Evolutionary conservation across 2,113 vertebrate genomes (phyloP).

Genomic region (Tricholaema leucomelas): DNA sequence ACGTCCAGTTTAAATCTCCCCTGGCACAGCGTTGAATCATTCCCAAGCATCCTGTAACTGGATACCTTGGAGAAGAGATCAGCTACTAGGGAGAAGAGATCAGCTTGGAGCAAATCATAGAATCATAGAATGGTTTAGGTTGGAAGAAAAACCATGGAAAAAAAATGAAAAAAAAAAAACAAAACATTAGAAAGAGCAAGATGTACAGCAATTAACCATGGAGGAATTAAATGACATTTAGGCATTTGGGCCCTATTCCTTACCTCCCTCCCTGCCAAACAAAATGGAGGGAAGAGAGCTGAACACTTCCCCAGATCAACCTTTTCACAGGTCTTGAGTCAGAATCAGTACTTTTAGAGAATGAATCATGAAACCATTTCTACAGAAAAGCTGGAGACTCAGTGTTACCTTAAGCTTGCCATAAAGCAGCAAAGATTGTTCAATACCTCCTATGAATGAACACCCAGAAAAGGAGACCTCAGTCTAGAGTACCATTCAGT

Average conservation of each 20-base stretch:
- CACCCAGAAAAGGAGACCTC: background rate
- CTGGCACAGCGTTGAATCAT: background rate
- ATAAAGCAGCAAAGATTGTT: background rate
- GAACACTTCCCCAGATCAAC: background rate
- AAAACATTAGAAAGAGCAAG: background rate
- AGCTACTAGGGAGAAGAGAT: background rate
- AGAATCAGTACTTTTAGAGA: background rate
- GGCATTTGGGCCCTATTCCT: background rate
- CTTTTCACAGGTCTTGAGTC: background rate
- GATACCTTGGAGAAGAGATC: background rate
- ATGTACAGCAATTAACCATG: background rate
- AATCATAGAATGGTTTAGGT: no score
- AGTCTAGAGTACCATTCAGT: background rate
- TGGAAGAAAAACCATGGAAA: background rate
- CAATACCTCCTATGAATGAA: background rate
- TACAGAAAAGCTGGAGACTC: background rate
- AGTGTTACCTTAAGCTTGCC: background rate
- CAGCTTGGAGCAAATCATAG: background rate
- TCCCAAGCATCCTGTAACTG: rapidly evolving
- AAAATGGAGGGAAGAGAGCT: background rate
- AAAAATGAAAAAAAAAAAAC: background rate
- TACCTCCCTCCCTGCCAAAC: background rate
- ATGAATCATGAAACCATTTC: background rate
- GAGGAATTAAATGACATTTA: background rate
- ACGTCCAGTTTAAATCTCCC: background rate